Conservation (phyloP, 2,113 vertebrate species). For the Zosterops japonicus region DNA sequence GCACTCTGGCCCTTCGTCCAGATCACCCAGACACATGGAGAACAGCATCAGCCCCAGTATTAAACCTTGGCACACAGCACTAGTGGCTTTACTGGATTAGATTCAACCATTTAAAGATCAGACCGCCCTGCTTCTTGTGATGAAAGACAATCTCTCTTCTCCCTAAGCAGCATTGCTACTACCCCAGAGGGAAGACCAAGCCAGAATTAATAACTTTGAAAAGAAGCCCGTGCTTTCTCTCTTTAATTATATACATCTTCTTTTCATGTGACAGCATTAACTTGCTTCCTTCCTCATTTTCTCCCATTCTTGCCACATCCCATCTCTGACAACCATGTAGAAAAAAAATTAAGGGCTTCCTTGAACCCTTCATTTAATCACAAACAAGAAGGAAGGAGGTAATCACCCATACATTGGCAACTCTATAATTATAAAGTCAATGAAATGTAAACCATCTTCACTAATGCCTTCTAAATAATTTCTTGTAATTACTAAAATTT, state of each 20-base stretch:
- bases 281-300: constrained; percentile 37
- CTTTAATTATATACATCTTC: constrained; percentile 24
- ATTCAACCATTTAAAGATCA: background rate
- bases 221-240: background rate
- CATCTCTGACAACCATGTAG: background rate
- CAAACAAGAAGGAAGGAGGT: background rate
- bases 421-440: constrained; percentile 48
- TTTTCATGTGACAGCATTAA: background rate
- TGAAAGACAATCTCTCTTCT: background rate
- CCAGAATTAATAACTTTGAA: background rate
- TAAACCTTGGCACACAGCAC: background rate
- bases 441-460: constrained; percentile 24
- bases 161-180: background rate
- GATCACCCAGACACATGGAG: background rate
- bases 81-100: background rate
- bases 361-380: constrained; percentile 8
- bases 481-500: background rate
- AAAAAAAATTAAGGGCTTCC: constrained; percentile 16
- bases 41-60: background rate
- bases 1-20: background rate
- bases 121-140: background rate
- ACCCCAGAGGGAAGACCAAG: background rate
- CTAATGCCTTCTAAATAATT: constrained; percentile 43
- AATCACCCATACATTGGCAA: background rate
- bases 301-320: background rate